Conservation (phyloP, 2,797 vertebrate species). For the Chrysocyon brachyurus region DNA sequence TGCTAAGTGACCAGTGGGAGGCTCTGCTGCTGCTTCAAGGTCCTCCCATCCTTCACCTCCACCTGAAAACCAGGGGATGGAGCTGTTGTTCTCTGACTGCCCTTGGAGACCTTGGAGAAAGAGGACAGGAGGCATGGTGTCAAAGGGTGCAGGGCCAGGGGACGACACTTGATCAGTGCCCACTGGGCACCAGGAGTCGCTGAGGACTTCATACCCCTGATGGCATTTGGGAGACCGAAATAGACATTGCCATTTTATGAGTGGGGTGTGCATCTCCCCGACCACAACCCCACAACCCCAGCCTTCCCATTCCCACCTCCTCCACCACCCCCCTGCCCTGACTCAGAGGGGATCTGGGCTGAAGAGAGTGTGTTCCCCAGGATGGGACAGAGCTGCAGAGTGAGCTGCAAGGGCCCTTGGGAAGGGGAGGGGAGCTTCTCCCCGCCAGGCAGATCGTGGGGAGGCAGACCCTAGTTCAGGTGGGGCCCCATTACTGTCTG, state of each 20-base stretch:
- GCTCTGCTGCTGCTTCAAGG: background rate
- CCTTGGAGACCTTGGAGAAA: background rate
- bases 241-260: fast-evolving
- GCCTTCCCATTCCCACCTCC: background rate
- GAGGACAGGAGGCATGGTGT: fast-evolving
- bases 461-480: background rate
- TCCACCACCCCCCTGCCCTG: background rate
- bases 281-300: fast-evolving
- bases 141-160: fast-evolving
- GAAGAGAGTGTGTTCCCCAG: background rate
- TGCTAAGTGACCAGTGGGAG: background rate
- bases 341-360: background rate
- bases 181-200: background rate
- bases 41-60: background rate
- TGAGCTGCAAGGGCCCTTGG: fast-evolving
- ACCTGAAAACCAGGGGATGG: fast-evolving
- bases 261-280: background rate
- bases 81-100: fast-evolving
- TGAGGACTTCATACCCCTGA: fast-evolving
- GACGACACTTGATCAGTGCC: background rate
- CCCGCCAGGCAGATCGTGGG: background rate
- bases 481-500: too few species aligned
- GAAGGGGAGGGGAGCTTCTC: background rate
- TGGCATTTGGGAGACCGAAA: background rate
- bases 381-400: background rate